Conservation (phyloP, 2,113 vertebrate species). For the Neodon shergylaensis region DNA sequence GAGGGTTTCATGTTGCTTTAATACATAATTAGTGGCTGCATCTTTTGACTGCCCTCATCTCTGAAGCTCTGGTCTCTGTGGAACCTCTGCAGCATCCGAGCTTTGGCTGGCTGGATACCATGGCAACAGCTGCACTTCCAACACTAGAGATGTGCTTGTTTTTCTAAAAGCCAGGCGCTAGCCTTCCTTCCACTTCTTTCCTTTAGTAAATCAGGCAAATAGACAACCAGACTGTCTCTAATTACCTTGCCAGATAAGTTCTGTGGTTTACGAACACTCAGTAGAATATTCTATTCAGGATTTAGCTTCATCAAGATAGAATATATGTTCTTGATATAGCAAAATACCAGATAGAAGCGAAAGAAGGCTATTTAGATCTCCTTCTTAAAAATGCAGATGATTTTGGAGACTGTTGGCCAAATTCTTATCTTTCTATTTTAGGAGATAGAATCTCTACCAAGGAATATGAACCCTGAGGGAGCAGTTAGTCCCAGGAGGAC, state of each 20-base stretch:
- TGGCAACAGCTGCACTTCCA: constrained; percentile 60
- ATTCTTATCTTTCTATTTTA: neutral
- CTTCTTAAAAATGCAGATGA: neutral
- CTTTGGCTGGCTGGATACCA: constrained; percentile 53
- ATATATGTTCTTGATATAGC: neutral
- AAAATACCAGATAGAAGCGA: neutral
- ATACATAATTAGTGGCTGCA: constrained; percentile 23
- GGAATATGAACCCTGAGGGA: neutral
- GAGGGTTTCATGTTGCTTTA: constrained; percentile 23
- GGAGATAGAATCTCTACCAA: neutral
- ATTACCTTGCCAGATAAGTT: neutral
- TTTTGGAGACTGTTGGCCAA: neutral
- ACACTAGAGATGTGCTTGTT: constrained; percentile 46
- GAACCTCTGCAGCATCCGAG: constrained; percentile 7
- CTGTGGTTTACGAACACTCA: neutral
- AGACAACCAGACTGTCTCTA: neutral
- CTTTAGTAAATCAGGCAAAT: neutral
- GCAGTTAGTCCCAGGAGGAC: neutral
- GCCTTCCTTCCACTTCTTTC: neutral
- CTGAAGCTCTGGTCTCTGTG: constrained; percentile 44
- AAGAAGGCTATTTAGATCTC: neutral
- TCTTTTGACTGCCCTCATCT: constrained; percentile 43
- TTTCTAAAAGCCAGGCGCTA: constrained; percentile 37
- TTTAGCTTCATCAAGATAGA: neutral
- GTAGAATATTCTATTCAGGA: neutral